Conservation (phyloP, 2,113 vertebrate genomes). For the Taxidea taxus region DNA sequence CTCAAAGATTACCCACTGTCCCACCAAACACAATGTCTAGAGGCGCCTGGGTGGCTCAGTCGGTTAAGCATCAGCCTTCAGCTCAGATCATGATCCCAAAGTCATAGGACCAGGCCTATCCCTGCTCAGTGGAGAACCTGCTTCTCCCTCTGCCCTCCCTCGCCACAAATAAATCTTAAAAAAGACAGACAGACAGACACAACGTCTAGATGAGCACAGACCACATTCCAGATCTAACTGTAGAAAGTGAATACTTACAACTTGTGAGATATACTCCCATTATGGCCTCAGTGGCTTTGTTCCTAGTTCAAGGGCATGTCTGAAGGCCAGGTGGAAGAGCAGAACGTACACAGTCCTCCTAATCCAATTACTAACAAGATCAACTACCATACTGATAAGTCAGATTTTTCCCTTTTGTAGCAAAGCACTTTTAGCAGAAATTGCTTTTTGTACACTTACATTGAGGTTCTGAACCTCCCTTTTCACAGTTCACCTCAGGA, state of each 20-base stretch:
- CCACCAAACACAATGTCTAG: not conserved
- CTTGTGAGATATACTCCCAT: not conserved
- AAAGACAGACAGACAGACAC: not conserved
- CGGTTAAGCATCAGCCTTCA: not conserved
- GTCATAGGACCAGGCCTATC: not conserved
- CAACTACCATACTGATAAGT: not conserved
- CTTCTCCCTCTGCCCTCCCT: not conserved
- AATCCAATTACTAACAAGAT: not conserved
- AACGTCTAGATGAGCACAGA: not conserved
- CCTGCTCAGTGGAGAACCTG: not conserved
- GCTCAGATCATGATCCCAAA: not conserved
- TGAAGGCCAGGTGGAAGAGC: conserved; percentile 6
- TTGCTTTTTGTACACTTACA: not conserved
- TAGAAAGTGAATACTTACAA: not conserved
- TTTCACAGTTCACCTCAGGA: not conserved
- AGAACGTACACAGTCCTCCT: not conserved
- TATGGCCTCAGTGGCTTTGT: not conserved
- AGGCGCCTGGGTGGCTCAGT: not conserved
- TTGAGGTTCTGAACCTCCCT: not conserved
- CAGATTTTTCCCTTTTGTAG: not conserved
- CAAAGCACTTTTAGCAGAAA: conserved; percentile 1
- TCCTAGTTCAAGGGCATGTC: conserved; percentile 29
- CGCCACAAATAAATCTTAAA: too few relatives aligned
- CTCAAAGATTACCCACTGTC: not conserved
- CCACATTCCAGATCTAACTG: not conserved